Evolutionary conservation across 2,113 vertebrate species (phyloP), one percentile per base, ranked within the genome.

Genomic region (Dolichotis patagonum): DNA sequence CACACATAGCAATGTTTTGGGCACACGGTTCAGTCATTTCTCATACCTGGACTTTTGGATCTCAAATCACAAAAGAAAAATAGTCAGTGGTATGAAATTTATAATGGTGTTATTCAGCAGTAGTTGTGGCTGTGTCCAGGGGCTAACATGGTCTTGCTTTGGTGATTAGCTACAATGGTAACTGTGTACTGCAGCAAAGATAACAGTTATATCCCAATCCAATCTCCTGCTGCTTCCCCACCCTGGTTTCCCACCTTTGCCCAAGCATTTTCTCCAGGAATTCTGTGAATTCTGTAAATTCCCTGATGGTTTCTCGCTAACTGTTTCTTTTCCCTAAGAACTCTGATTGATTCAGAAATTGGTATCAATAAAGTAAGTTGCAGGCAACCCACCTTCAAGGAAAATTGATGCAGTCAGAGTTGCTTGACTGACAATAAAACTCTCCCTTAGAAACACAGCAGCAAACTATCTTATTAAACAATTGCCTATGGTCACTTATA

Each of bases 311-410:
- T 91, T 95, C 67, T 71, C 30, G 63, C 69, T 95, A 89, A 96
- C 91, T 84, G 41, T 38, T 89, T 78, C 73, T 49, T 49, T 38
- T 28, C 6, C 56, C 20, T n/a, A 96, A 92, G 73, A 96, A 80
- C 88, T 84, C 38, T 88, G 80, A 58, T 30, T 65, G 43, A 90
- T 89, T 96, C 54, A 73, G 82, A 96, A 96, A 92, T 54, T 75
- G 52, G 41, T 81, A 73, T 89, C 35, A 89, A n/a, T 91, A 91
- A 93, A 54, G 9, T 89, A 90, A 95, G 16, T 19, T 73, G 49
- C 54, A 93, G 60, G 82, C 35, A 84, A 80, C 52, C 49, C 43
- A 83, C 22, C 62, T 62, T 71, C 38, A 71, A 19, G 54, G 24
- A 83, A 92, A 94, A 88, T 38, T 80, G 56, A 77, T 85, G 56